A percentile compares a stretch with the other conserved stretches of the same genome.
phyloP scores from a whole-genome alignment of 2,113 vertebrate genomes.

The Megaceryle torquata region DNA sequence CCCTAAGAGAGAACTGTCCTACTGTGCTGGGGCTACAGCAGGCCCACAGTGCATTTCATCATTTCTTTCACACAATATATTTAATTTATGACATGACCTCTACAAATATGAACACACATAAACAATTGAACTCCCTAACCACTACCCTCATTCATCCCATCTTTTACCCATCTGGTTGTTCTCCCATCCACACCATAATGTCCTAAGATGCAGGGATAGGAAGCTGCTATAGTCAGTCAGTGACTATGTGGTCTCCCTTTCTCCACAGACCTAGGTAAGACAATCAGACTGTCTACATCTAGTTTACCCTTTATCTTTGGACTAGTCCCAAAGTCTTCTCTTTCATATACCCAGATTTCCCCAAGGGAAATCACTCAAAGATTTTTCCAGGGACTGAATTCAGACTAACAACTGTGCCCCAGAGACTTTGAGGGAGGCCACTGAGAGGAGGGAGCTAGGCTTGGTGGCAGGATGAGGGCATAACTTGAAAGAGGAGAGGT shows the following conservation, averaged over 20 bases:
- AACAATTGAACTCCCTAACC: not conserved
- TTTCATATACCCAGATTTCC: not conserved
- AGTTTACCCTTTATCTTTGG: not conserved
- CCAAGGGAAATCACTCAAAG: not conserved
- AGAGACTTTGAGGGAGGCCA: not conserved
- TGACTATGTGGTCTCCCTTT: not conserved
- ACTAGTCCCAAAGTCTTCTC: not conserved
- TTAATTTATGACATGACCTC: too few species aligned
- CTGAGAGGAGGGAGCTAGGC: fast-evolving
- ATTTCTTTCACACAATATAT: not conserved
- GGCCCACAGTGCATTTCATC: not conserved
- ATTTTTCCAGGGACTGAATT: not conserved
- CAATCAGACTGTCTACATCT: not conserved
- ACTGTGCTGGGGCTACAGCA: not conserved
- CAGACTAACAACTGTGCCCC: not conserved
- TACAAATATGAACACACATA: not conserved
- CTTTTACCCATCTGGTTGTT: not conserved
- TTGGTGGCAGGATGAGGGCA: not conserved
- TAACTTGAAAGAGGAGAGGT: not conserved
- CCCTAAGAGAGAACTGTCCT: not conserved
- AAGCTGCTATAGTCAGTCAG: not conserved
- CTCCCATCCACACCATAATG: not conserved
- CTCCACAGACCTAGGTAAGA: not conserved
- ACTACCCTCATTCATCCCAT: not conserved
- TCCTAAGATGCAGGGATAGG: not conserved